These are phyloP conservation scores for Papilio helenus DNA, from an alignment of 1,140 invertebrate species.

Conservation along the genomic window DNA sequence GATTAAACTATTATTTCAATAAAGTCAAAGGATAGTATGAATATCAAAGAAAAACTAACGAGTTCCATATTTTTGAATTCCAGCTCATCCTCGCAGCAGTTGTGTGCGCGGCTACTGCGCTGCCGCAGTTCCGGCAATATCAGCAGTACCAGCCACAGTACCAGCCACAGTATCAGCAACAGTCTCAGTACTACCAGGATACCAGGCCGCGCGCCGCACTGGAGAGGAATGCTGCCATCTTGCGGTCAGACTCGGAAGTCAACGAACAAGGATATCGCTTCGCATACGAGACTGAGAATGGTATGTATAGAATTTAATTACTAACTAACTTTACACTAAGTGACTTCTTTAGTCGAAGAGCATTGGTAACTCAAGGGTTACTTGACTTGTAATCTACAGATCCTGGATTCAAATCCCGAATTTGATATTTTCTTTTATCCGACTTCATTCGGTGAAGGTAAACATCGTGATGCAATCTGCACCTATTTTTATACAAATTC, in stretches of 20 bases:
- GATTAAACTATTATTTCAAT: no score
- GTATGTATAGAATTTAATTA: slow-evolving; percentile 49
- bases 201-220: slow-evolving; percentile 58
- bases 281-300: slow-evolving; percentile 76
- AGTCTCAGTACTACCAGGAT: slow-evolving; percentile 52
- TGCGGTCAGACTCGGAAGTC: slow-evolving; percentile 67
- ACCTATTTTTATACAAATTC: no score
- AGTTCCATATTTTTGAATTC: slow-evolving; percentile 11
- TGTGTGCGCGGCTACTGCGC: slow-evolving; percentile 55
- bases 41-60: no score
- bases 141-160: slow-evolving; percentile 54
- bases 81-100: slow-evolving; percentile 67
- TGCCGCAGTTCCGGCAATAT: slow-evolving; percentile 50
- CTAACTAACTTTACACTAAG: no score
- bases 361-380: no score
- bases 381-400: no score
- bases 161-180: slow-evolving; percentile 49
- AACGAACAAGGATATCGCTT: slow-evolving; percentile 73
- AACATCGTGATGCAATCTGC: no score
- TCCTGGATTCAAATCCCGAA: no score
- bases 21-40: no score
- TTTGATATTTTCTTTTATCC: no score
- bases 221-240: slow-evolving; percentile 68
- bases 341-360: no score
- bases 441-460: no score